phyloP scores from a whole-genome alignment of 2,888 invertebrate genomes.

The Drosophila tanythrix region DNA sequence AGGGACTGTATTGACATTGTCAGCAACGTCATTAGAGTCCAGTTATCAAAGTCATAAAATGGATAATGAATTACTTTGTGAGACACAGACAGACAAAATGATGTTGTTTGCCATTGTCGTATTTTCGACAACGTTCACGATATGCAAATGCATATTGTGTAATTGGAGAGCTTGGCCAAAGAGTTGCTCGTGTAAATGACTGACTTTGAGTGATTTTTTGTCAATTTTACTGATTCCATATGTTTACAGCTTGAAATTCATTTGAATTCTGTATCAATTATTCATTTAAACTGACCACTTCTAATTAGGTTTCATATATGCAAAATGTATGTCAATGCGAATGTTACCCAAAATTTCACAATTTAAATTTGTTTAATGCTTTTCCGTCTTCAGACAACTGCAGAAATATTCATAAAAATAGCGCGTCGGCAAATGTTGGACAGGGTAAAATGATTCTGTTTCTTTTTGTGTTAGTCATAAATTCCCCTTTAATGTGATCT shows the following conservation, averaged over 20 bases:
- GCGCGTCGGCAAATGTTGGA: slow-evolving; percentile 10
- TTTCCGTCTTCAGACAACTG: slow-evolving; percentile 11
- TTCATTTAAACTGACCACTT: not conserved
- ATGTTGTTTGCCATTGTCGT: slow-evolving; percentile 18
- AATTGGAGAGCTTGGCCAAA: not conserved
- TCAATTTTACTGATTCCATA: not conserved
- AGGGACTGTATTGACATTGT: slow-evolving; percentile 39
- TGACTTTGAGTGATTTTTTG: not conserved
- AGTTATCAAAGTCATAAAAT: slow-evolving; percentile 47
- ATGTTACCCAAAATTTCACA: not conserved
- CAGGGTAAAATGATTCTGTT: slow-evolving; percentile 24
- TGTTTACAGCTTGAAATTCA: not conserved
- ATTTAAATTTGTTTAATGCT: not conserved
- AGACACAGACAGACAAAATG: slow-evolving; percentile 2
- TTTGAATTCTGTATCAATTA: not conserved
- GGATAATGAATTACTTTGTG: slow-evolving; percentile 19
- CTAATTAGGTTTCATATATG: slow-evolving; percentile 1
- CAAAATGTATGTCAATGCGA: slow-evolving; percentile 15
- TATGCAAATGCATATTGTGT: not conserved
- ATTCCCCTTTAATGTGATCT: slow-evolving; percentile 61
- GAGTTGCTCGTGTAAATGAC: not conserved
- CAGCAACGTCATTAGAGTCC: slow-evolving; percentile 51
- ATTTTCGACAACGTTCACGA: not conserved
- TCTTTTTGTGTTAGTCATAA: slow-evolving; percentile 58
- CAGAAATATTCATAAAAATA: slow-evolving; percentile 45